Evolutionary conservation across 2,797 vertebrate genomes (phyloP).

Genomic region (Rhinichthys osculus): DNA sequence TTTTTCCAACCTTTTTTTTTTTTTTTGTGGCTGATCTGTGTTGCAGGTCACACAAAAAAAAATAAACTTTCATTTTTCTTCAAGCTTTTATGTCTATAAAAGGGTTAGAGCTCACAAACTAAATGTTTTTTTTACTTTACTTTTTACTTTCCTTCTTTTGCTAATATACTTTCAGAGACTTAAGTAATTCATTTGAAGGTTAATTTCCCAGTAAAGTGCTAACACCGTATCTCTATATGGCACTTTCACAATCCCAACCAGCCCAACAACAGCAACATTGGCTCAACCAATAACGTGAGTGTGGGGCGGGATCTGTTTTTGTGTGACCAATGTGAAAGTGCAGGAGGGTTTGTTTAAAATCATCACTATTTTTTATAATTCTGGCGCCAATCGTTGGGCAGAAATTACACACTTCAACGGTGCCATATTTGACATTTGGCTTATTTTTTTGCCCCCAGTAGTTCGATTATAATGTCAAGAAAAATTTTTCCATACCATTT

Average conservation of each 20-base stretch:
- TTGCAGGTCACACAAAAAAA: slow-evolving; percentile 26
- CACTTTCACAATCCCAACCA: neutral
- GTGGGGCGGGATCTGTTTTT: neutral
- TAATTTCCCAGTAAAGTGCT: neutral
- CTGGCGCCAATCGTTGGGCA: neutral
- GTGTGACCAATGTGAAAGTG: neutral
- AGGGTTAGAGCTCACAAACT: neutral
- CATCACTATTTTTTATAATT: neutral
- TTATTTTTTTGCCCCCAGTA: neutral
- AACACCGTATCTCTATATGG: neutral
- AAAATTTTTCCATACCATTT: neutral
- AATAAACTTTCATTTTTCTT: neutral
- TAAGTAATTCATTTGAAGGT: neutral
- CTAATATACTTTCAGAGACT: neutral
- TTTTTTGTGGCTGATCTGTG: slow-evolving; percentile 2
- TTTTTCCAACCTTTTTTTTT: neutral
- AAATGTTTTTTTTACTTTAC: neutral
- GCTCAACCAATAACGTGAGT: neutral
- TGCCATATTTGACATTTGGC: neutral
- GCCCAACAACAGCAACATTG: neutral
- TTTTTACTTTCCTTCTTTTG: neutral
- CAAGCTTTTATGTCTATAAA: neutral
- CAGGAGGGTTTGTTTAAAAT: neutral
- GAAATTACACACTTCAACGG: neutral
- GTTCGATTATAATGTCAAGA: neutral